Base-by-base conservation (phyloP, 2,113 vertebrate genomes). In the Hypocryptadius cinnamomeus region DNA sequence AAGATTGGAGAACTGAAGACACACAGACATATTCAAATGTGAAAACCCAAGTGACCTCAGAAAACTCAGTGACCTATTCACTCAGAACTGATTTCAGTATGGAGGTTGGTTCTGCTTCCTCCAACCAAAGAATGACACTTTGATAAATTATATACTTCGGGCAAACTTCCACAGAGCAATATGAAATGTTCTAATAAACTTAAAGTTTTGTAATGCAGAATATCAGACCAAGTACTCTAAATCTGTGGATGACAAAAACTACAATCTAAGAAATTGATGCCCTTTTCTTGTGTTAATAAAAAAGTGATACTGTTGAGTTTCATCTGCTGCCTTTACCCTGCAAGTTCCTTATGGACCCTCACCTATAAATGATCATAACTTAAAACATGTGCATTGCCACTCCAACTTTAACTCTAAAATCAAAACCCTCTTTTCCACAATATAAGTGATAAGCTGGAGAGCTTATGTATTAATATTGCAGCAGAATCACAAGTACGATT, bases 371-470 rank as follows among this genome's bases (percentile, higher is more conserved):
- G 31, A 79, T 39, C 15, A 3, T 14, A 87, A 47, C 24, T 87
- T 64, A 66, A 57, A 69, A 64, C 4, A 47, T 0, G 5, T 40
- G 39, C 31, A 80, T 5, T 56, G 35, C 50, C 51, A 66, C 6
- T 6, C 5, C 44, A 84, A 8, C 39, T 65, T 60, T 57, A 81
- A n/a, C 37, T 57, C 14, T 54, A 35, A 83, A 44, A 83, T 33
- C 22, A 90, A 78, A 53, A 11, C 6, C 15, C 8, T 39, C 8
- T 70, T 69, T 37, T 70, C 19, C 24, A 35, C 35, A 76, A 53
- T 3, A 1, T 40, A 73, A 77, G 6, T 17, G 17, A 68, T 0
- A 40, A 40, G 0, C 25, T 71, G 28, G 33, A 72, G 50, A 64
- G 28, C 13, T 89, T 73, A 61, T 4, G 1, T 12, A 44, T 27